These are phyloP conservation scores for Rhagoletis pomonella DNA, from an alignment of 1,140 invertebrate species.

Conservation along the genomic window DNA sequence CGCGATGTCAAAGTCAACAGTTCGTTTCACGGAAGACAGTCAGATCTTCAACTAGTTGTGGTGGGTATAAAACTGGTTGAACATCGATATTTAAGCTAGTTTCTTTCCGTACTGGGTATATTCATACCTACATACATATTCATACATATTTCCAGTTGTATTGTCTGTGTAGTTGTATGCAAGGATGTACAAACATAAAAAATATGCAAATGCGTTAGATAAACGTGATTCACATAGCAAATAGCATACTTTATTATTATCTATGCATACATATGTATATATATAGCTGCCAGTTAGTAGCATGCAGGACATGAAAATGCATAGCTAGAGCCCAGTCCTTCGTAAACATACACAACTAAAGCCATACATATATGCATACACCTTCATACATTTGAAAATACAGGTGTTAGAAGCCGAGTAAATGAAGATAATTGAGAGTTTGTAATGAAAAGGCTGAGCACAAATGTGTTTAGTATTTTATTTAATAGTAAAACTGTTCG, in stretches of 20 bases:
- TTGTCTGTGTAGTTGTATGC: too few species aligned
- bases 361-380: neutral
- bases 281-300: neutral
- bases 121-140: too few species aligned
- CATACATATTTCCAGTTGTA: neutral
- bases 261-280: neutral
- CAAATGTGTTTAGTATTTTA: neutral
- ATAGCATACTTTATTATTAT: constrained; percentile 8
- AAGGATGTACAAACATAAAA: too few species aligned
- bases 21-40: too few species aligned
- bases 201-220: neutral
- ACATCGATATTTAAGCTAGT: too few species aligned
- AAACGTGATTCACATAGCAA: constrained; percentile 14
- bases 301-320: neutral
- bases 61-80: too few species aligned
- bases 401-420: neutral
- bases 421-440: constrained; percentile 19
- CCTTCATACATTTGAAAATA: neutral
- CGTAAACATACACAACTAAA: too few species aligned
- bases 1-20: too few species aligned
- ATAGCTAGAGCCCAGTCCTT: neutral
- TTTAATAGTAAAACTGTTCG: constrained; percentile 1
- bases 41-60: too few species aligned
- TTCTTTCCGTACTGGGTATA: too few species aligned
- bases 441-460: constrained; percentile 4